Evolutionary conservation across 1,140 invertebrate genomes (phyloP), one percentile per base, ranked within the genome.

Genomic region (Littorina saxatilis): DNA sequence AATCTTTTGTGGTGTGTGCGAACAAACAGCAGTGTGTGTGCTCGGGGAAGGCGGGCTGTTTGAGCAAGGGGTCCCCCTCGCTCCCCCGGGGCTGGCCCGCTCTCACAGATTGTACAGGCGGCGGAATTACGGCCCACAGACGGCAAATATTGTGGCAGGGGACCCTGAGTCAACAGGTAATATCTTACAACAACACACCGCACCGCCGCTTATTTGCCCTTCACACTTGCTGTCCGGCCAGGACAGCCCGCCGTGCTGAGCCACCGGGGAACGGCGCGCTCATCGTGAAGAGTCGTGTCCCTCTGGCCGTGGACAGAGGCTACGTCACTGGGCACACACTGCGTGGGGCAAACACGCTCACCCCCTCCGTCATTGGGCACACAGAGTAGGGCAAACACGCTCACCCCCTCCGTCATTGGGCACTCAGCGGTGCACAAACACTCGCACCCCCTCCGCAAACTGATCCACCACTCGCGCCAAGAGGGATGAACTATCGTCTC

Each of bases 161-260:
- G 61, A 52, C 39, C 40, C 39, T 9, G 74, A 74, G 82, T 80
- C 81, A 84, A 84, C 82, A 81, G 80, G 73, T 84, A 81, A 84
- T 84, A 81, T 84, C 82, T 84, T 81, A 68, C 61, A 81, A 77
- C 74, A 78, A 84, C 82, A 81, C 79, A 68, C 63, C 29, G 47
- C 70, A 70, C 72, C 80, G 75, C 68, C 52, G 43, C 27, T 43
- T 84, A 80, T 84, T 84, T 84, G 75, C 55, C 23, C 74, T 81
- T 84, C 79, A 81, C 82, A 84, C 82, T 58, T 37, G 40, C 35
- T 40, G 73, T 58, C 43, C 39, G n/a, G 39, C 70, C 70, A 39
- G 23, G 37, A 39, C n/a, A 7, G 40, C 35, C 35, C 20, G 43
- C 43, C 17, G 43, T 17, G 43, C 43, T 47, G 43, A 47, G 43